Percentiles rank a stretch among this genome's conserved stretches.
Conservation (phyloP, 1,140 invertebrate genomes). For the Drosophila novamexicana region DNA sequence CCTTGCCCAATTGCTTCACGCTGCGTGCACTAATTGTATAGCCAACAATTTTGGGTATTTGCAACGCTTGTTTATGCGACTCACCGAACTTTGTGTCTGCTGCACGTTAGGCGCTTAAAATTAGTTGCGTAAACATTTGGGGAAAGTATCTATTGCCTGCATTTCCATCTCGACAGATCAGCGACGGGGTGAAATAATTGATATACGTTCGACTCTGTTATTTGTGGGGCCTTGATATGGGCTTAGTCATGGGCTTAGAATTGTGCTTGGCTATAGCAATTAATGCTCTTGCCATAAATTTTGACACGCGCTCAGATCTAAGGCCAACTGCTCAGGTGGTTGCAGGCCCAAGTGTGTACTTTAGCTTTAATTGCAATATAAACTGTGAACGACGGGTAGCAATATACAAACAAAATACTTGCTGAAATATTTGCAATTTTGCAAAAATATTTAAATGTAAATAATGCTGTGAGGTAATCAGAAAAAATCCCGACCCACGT, state of each 20-base stretch:
- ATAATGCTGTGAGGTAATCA: not conserved
- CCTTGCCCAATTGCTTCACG: conserved; percentile 14
- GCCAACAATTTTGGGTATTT: conserved; percentile 67
- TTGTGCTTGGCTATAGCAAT: not conserved
- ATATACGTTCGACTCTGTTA: not conserved
- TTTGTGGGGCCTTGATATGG: not conserved
- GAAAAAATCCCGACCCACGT: not conserved
- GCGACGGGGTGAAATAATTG: conserved; percentile 5
- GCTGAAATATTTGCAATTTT: conserved; percentile 32
- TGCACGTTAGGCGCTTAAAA: conserved; percentile 29
- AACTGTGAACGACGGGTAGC: conserved; percentile 14
- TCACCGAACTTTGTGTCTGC: conserved; percentile 35
- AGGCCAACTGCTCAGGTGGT: conserved; percentile 4
- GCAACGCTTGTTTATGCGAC: conserved; percentile 56
- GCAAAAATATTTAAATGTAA: conserved; percentile 3
- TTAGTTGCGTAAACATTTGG: conserved; percentile 58
- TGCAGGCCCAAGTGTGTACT: not conserved
- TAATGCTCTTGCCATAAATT: conserved; percentile 13
- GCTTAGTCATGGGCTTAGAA: conserved; percentile 1
- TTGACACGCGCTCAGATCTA: conserved; percentile 12
- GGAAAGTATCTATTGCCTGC: conserved; percentile 2
- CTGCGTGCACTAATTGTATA: conserved; percentile 67
- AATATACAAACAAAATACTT: conserved; percentile 32
- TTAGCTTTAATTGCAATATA: conserved; percentile 31
- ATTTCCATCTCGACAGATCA: conserved; percentile 15